Evolutionary conservation across 1,140 invertebrate species (phyloP), one percentile per base, ranked within the genome.

Genomic region (Neomicropteryx cornuta): DNA sequence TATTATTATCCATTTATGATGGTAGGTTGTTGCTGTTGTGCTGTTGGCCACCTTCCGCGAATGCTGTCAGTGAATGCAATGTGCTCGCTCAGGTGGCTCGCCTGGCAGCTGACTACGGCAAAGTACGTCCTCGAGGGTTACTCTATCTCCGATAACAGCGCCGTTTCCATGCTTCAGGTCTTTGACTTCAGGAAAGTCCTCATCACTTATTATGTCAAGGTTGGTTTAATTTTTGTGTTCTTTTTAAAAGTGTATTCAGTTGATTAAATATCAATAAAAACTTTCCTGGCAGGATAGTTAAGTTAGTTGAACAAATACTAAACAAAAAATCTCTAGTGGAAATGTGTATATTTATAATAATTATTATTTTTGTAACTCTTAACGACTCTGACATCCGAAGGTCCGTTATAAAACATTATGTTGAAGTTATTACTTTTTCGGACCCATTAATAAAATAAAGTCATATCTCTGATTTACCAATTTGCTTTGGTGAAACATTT

Each of bases 121-220:
- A 93, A 96, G 60, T 99, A 98, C 61, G 86, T 99, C 6, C 73
- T 99, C 4, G 94, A 99, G 63, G 95, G 96, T 0, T 99, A 99
- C 64, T 93, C 88, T 44, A 97, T 99, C 50, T 89, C 89, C 1
- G 95, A 99, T 60, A 98, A 98, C 68, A 88, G 85, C 47, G 95
- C 93, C 20, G 83, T 86, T 4, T 92, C 93, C 31, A 96, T 97
- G 81, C 71, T 98, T 24, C 93, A 97, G 71, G 89, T 96, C 10
- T 98, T 94, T 60, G 95, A 99, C 62, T 88, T 97, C 50, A 70
- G 96, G 30, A 95, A 96, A 68, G 85, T 97, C 46, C 73, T 99
- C 23, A 89, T 99, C 46, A 93, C 91, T 1, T 97, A 97, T 62
- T 99, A 98, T 58, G 89, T 99, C 3, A 97, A 97, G 75, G 86